These are phyloP conservation scores for Clepsis dumicolana DNA, from an alignment of 2,888 invertebrate genomes.

Conservation along the genomic window DNA sequence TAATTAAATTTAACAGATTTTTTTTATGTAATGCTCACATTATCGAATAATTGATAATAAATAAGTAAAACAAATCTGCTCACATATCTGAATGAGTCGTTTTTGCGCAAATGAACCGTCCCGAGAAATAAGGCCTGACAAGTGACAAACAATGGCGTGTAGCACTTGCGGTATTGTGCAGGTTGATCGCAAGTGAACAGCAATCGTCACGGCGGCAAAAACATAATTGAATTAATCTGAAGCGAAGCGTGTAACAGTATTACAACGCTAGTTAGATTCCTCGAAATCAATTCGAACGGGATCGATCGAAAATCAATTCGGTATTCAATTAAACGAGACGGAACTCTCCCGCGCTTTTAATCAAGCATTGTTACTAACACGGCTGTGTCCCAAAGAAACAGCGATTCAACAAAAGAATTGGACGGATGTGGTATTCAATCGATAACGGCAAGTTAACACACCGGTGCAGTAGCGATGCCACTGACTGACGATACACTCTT, in stretches of 20 bases:
- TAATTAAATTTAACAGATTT: no score
- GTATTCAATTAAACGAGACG: slow-evolving; percentile 78
- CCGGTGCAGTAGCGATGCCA: slow-evolving; percentile 46
- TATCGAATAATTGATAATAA: no score
- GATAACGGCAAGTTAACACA: slow-evolving; percentile 79
- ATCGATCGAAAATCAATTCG: slow-evolving; percentile 77
- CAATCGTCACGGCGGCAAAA: slow-evolving; percentile 55
- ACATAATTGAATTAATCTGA: slow-evolving; percentile 64
- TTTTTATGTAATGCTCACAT: no score
- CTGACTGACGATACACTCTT: slow-evolving; percentile 58
- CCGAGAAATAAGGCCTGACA: neutral
- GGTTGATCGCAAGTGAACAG: slow-evolving; percentile 33
- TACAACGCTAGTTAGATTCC: slow-evolving; percentile 66
- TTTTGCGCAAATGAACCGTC: neutral
- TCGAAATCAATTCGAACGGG: slow-evolving; percentile 73
- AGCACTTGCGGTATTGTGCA: slow-evolving; percentile 13
- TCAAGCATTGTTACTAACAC: slow-evolving; percentile 72
- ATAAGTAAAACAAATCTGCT: no score
- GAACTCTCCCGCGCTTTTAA: slow-evolving; percentile 76
- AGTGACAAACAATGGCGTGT: slow-evolving; percentile 1
- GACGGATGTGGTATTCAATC: slow-evolving; percentile 73
- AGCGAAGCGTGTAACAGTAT: slow-evolving; percentile 67
- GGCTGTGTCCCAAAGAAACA: slow-evolving; percentile 73
- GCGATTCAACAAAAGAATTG: slow-evolving; percentile 75
- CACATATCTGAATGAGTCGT: neutral